These are phyloP conservation scores for Lepidocyrtinus sp. DNA, from an alignment of 2,888 invertebrate genomes.

Conservation along the genomic window DNA sequence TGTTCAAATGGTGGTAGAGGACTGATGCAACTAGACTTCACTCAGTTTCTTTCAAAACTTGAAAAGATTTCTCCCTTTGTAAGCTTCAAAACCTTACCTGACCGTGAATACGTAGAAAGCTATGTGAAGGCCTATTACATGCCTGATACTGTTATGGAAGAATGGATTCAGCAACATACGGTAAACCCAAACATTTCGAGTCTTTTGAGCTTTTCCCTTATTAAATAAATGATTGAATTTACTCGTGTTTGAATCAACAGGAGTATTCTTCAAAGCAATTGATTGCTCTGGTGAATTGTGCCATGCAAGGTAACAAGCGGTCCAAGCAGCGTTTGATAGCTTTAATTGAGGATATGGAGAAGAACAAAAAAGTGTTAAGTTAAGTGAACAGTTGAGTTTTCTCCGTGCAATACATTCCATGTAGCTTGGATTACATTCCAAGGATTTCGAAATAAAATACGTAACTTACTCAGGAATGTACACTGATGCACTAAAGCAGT, in stretches of 20 bases:
- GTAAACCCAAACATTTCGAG: slow-evolving; percentile 73
- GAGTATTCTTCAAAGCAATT: slow-evolving; percentile 94
- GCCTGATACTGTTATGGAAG: slow-evolving; percentile 88
- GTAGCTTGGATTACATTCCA: not conserved
- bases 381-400: no score
- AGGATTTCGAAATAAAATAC: no score
- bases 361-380: slow-evolving; percentile 52
- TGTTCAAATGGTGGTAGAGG: slow-evolving; percentile 97
- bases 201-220: no score
- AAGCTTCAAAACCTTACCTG: slow-evolving; percentile 80
- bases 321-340: slow-evolving; percentile 84
- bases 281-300: slow-evolving; percentile 85
- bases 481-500: no score
- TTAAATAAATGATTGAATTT: no score
- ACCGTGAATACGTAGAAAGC: slow-evolving; percentile 90
- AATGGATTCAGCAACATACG: slow-evolving; percentile 88
- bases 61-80: slow-evolving; percentile 88
- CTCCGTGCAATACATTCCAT: not conserved
- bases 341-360: slow-evolving; percentile 79
- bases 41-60: slow-evolving; percentile 91
- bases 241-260: no score
- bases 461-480: no score
- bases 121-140: slow-evolving; percentile 98
- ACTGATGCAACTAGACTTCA: slow-evolving; percentile 97
- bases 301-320: slow-evolving; percentile 90